A percentile compares a stretch with the other conserved stretches of the same genome.
These are phyloP conservation scores for Shinisaurus crocodilurus DNA, from an alignment of 2,113 vertebrate genomes.

Conservation along the genomic window DNA sequence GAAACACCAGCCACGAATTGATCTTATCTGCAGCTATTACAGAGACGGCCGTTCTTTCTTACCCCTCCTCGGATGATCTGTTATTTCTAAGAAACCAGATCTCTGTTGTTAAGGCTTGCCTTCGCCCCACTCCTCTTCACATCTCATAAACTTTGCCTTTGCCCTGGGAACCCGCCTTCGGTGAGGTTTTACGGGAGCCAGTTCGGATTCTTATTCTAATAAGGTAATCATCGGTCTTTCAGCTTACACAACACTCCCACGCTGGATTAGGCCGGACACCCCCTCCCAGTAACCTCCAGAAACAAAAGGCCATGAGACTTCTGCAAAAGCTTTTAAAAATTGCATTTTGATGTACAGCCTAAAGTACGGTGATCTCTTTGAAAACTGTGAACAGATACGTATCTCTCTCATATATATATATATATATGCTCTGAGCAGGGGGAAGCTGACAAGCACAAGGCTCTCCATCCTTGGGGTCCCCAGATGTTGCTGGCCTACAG, in stretches of 20 bases:
- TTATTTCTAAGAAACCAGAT: slow-evolving; percentile 66
- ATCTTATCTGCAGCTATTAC: slow-evolving; percentile 67
- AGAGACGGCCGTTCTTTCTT: slow-evolving; percentile 49
- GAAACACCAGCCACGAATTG: slow-evolving; percentile 52
- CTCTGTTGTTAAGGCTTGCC: slow-evolving; percentile 46
- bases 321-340: neutral
- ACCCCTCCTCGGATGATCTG: slow-evolving; percentile 41
- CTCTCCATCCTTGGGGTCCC: no score
- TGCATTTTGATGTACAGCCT: neutral
- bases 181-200: neutral
- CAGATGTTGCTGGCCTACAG: no score
- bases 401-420: no score
- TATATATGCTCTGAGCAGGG: no score
- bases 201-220: slow-evolving; percentile 24
- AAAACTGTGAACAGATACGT: neutral
- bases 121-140: slow-evolving; percentile 44
- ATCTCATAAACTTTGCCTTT: slow-evolving; percentile 54
- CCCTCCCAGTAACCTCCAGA: neutral
- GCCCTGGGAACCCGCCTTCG: neutral
- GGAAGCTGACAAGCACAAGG: no score
- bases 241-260: neutral
- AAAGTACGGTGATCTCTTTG: neutral
- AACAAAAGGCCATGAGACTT: neutral
- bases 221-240: neutral
- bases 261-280: neutral